Evolutionary conservation across 2,797 vertebrate genomes (phyloP).

Genomic region (Fistularia tabacaria): DNA sequence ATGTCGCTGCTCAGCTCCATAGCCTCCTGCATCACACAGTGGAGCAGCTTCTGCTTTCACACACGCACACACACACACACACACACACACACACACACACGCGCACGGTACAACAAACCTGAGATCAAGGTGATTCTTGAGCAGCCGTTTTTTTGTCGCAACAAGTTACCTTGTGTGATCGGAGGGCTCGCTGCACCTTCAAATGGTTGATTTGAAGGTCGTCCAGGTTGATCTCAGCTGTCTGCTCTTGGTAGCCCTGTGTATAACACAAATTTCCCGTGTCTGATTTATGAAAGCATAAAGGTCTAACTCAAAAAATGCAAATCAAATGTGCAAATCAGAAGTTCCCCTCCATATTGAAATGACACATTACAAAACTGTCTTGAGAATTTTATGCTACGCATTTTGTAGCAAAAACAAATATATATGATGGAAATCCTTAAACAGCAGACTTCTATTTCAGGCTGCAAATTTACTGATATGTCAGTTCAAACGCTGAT

Average conservation of each 20-base stretch:
- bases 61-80: background rate
- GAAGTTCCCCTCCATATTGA: too few species aligned
- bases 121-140: background rate
- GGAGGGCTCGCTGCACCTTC: constrained; percentile 40
- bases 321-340: too few species aligned
- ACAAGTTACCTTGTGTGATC: constrained; percentile 46
- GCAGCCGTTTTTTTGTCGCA: background rate
- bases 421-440: too few species aligned
- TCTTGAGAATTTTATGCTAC: too few species aligned
- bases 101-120: background rate
- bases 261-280: constrained; percentile 28
- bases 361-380: too few species aligned
- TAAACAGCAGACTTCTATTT: too few species aligned
- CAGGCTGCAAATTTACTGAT: too few species aligned
- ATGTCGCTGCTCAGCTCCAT: constrained; percentile 48
- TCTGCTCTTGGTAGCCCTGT: constrained; percentile 29
- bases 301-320: too few species aligned
- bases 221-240: constrained; percentile 13
- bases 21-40: constrained; percentile 25
- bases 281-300: too few species aligned
- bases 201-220: constrained; percentile 31
- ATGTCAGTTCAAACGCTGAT: too few species aligned
- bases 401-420: too few species aligned
- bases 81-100: background rate
- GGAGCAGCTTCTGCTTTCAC: constrained; percentile 50